These are phyloP conservation scores for Drosophila parvula DNA, from an alignment of 1,140 invertebrate species.

Conservation along the genomic window DNA sequence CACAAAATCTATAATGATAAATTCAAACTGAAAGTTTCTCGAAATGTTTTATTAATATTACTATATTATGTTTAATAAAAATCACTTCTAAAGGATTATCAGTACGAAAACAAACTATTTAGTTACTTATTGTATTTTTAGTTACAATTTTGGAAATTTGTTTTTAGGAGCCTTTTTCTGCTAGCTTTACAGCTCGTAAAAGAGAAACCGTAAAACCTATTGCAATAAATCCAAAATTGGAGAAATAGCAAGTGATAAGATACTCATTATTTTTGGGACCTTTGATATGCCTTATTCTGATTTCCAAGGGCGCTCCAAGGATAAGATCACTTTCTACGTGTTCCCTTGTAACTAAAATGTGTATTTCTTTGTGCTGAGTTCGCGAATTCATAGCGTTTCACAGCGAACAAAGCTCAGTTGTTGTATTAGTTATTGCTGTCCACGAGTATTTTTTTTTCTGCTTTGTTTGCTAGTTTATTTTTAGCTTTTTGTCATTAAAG, in stretches of 20 bases:
- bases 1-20: not conserved
- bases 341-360: constrained; percentile 1
- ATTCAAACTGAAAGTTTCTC: not conserved
- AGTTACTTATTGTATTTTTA: too few relatives aligned
- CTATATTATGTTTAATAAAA: not conserved
- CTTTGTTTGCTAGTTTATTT: constrained; percentile 62
- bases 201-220: not conserved
- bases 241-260: not conserved
- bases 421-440: constrained; percentile 38
- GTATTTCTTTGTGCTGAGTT: constrained; percentile 26
- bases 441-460: constrained; percentile 19
- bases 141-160: too few relatives aligned
- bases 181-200: not conserved
- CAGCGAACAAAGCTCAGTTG: constrained; percentile 37
- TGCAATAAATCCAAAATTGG: not conserved
- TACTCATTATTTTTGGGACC: not conserved
- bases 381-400: constrained; percentile 53
- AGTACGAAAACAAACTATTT: not conserved
- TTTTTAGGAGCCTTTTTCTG: not conserved
- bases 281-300: not conserved
- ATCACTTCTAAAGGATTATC: not conserved
- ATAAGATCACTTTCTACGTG: not conserved
- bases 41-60: not conserved
- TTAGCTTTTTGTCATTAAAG: constrained; percentile 79
- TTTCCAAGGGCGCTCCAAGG: constrained; percentile 16